phyloP scores from a whole-genome alignment of 1,140 invertebrate genomes.

The Atta cephalotes region DNA sequence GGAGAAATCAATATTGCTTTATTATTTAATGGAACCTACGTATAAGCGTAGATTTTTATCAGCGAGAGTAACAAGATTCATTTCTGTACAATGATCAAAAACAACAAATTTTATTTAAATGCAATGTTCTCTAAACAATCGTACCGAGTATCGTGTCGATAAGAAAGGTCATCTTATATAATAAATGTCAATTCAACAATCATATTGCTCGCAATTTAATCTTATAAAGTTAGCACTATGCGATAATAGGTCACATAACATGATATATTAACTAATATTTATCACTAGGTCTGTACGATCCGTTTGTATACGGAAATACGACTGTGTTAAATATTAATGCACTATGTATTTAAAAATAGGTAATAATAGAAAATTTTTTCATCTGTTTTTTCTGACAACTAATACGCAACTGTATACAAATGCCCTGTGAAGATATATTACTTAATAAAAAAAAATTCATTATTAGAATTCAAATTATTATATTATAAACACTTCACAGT shows the following conservation, averaged over 20 bases:
- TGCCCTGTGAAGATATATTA: not conserved
- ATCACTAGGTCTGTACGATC: not conserved
- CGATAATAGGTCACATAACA: constrained; percentile 28
- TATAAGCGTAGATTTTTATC: not conserved
- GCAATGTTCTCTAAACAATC: not conserved
- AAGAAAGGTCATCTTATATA: constrained; percentile 48
- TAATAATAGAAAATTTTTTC: not conserved
- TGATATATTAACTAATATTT: constrained; percentile 47
- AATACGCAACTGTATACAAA: not conserved
- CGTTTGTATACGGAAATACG: not conserved
- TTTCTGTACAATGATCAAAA: not conserved
- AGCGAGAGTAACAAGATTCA: not conserved
- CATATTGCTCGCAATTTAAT: constrained; percentile 2
- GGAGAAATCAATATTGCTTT: constrained; percentile 40
- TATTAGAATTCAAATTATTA: not conserved
- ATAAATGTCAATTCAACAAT: constrained; percentile 49
- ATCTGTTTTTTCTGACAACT: not conserved
- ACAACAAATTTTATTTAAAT: not conserved
- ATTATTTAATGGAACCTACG: constrained; percentile 50
- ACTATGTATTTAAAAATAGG: not conserved
- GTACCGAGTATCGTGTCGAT: not conserved
- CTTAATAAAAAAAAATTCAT: not conserved
- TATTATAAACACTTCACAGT: not conserved
- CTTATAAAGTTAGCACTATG: constrained; percentile 21
- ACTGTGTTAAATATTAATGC: constrained; percentile 3